A percentile compares a stretch with the other conserved stretches of the same genome.
Conservation (phyloP, 2,113 vertebrate genomes). For the Melanotaenia duboulayi region DNA sequence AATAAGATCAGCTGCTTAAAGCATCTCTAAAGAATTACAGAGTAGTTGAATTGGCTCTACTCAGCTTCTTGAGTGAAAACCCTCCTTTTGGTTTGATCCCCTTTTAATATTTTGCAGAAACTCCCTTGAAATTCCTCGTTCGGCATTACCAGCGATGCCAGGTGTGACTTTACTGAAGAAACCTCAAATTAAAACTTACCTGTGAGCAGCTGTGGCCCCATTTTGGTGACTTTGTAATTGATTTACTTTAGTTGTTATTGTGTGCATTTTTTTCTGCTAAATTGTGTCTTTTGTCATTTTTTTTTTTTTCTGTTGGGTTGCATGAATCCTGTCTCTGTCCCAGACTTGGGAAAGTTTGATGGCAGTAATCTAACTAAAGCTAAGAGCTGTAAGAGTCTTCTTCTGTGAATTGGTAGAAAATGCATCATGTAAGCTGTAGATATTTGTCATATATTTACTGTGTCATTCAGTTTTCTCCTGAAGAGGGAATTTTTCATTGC, state of each 20-base stretch:
- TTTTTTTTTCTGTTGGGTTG: no score
- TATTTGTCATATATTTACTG: not conserved
- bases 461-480: not conserved
- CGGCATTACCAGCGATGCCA: constrained; percentile 34
- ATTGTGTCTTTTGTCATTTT: constrained; percentile 6
- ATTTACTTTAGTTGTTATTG: not conserved
- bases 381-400: not conserved
- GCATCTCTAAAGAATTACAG: constrained; percentile 62
- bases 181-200: constrained; percentile 21
- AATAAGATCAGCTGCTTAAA: constrained; percentile 69
- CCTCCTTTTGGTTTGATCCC: constrained; percentile 52
- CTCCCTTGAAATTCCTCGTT: constrained; percentile 38
- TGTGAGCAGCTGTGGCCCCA: not conserved
- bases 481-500: not conserved
- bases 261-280: constrained; percentile 20
- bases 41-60: constrained; percentile 64
- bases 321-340: no score
- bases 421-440: not conserved
- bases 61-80: constrained; percentile 55
- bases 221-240: constrained; percentile 4
- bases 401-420: not conserved
- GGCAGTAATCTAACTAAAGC: not conserved
- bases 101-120: constrained; percentile 32
- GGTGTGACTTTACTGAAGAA: constrained; percentile 48
- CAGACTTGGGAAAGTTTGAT: not conserved